Evolutionary conservation across 2,113 vertebrate species (phyloP).

Genomic region (Gadus macrocephalus): DNA sequence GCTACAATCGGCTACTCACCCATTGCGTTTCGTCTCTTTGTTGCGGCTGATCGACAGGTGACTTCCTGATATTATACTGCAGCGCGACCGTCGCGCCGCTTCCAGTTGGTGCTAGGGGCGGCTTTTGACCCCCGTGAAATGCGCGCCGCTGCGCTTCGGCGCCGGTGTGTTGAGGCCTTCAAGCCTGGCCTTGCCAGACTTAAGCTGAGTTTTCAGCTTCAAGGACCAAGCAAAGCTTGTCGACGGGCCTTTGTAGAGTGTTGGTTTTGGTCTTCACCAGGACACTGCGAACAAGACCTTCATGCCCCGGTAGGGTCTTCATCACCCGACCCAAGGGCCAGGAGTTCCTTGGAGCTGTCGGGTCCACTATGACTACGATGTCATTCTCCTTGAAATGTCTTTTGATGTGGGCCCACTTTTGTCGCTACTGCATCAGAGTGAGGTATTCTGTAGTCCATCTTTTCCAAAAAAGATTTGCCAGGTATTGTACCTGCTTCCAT

Average conservation of each 20-base stretch:
- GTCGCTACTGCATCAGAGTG: conserved; percentile 4
- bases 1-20: too few species aligned
- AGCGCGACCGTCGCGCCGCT: too few species aligned
- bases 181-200: too few species aligned
- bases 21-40: too few species aligned
- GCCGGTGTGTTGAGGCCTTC: too few species aligned
- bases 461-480: conserved; percentile 7
- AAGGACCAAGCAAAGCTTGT: neutral
- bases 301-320: neutral
- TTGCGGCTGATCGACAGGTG: too few species aligned
- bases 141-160: too few species aligned
- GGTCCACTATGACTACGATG: neutral
- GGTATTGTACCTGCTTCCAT: neutral
- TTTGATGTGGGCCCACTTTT: neutral
- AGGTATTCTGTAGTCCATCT: conserved; percentile 8
- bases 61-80: too few species aligned
- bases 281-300: conserved; percentile 4
- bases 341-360: conserved; percentile 1
- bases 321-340: neutral
- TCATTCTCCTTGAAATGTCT: neutral
- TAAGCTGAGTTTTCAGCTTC: neutral
- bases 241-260: neutral
- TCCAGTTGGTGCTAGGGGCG: too few species aligned
- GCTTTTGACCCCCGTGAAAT: too few species aligned
- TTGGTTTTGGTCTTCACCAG: neutral